Conservation (phyloP, 1,140 invertebrate species). For the Drosophila albomicans region DNA sequence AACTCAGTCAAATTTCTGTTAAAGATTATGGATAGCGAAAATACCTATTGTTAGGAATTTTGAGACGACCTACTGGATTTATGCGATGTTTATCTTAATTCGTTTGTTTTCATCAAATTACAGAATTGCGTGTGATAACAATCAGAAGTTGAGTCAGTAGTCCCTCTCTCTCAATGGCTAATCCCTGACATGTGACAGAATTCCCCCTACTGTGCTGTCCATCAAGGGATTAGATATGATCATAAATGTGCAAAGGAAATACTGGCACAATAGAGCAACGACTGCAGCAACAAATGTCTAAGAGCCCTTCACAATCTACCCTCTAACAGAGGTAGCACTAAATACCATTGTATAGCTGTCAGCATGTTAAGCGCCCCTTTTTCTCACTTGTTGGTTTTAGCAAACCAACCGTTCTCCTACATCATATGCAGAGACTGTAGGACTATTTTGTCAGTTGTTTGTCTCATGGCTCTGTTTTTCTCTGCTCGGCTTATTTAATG, state of each 20-base stretch:
- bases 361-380: slow-evolving; percentile 63
- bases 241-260: slow-evolving; percentile 71
- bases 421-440: slow-evolving; percentile 6
- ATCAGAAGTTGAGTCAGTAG: slow-evolving; percentile 55
- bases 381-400: slow-evolving; percentile 69
- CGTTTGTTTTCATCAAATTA: slow-evolving; percentile 84
- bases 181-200: slow-evolving; percentile 66
- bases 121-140: slow-evolving; percentile 84
- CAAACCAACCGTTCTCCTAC: neutral
- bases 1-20: slow-evolving; percentile 15
- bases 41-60: slow-evolving; percentile 41
- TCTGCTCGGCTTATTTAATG: slow-evolving; percentile 74
- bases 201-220: slow-evolving; percentile 52
- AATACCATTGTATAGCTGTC: slow-evolving; percentile 78
- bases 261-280: slow-evolving; percentile 10
- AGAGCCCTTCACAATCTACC: slow-evolving; percentile 38
- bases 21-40: slow-evolving; percentile 43
- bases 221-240: slow-evolving; percentile 77
- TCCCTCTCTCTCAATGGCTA: slow-evolving; percentile 44
- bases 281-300: slow-evolving; percentile 17
- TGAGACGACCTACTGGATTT: slow-evolving; percentile 60
- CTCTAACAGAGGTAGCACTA: slow-evolving; percentile 46
- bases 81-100: slow-evolving; percentile 79
- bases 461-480: slow-evolving; percentile 45
- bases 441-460: slow-evolving; percentile 82